A percentile compares a stretch with the other conserved stretches of the same genome.
These are phyloP conservation scores for Chondrosia reniformis DNA, from an alignment of 37 sponge, comb jelly and placozoan genomes.

Conservation along the genomic window DNA sequence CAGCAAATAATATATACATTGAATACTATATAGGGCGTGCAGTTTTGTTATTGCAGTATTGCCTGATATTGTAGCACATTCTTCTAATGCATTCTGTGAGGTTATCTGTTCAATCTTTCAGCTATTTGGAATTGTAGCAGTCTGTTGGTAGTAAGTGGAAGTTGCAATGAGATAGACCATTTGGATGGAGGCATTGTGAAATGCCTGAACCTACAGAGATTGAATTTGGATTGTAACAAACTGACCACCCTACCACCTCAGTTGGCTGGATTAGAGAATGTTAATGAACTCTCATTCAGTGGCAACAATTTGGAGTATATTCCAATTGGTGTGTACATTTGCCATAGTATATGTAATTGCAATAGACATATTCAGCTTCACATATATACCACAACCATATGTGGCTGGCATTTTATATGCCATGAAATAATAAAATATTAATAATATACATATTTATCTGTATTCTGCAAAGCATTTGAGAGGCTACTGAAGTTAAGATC, in stretches of 20 bases:
- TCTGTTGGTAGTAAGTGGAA: background rate
- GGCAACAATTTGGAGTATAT: constrained; percentile 23
- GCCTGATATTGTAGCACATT: no score
- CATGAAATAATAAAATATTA: no score
- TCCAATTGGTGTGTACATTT: constrained; percentile 4
- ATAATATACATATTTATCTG: no score
- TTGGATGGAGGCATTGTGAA: constrained; percentile 2
- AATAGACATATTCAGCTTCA: no score
- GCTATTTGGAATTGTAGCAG: background rate
- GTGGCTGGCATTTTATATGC: no score
- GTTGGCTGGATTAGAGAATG: background rate
- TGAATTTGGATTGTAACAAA: constrained; percentile 24
- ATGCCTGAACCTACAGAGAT: constrained; percentile 19
- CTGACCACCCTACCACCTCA: constrained; percentile 22
- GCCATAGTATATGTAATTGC: background rate
- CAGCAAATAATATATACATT: no score
- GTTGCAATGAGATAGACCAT: background rate
- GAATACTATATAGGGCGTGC: no score
- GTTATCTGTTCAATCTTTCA: no score
- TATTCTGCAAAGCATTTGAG: background rate
- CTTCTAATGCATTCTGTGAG: no score
- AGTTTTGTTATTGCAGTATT: no score
- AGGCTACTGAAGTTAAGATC: background rate
- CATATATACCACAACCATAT: no score
- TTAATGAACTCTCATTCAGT: constrained; percentile 19